A percentile compares a stretch with the other conserved stretches of the same genome.
These are phyloP conservation scores for Epinephelus fuscoguttatus DNA, from an alignment of 2,113 vertebrate species.

Conservation along the genomic window DNA sequence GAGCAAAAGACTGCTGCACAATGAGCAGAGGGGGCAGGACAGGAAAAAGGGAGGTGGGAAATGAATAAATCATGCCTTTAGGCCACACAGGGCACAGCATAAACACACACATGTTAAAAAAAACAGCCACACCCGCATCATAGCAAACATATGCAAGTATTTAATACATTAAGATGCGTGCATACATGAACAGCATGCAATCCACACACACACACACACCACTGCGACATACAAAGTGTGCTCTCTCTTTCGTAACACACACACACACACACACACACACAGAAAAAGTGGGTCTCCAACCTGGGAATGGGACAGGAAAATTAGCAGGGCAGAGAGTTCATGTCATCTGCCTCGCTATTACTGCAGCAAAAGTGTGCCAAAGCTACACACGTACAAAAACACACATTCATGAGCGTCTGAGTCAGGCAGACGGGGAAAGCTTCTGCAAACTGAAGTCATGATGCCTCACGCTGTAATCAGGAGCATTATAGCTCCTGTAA, in stretches of 20 bases:
- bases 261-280: slow-evolving; percentile 42
- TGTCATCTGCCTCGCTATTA: slow-evolving; percentile 38
- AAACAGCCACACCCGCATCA: slow-evolving; percentile 30
- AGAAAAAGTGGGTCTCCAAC: slow-evolving; percentile 37
- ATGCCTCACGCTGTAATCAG: slow-evolving; percentile 73
- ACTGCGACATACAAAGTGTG: not conserved
- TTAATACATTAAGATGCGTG: not conserved
- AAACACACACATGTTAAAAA: slow-evolving; percentile 38
- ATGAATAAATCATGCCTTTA: slow-evolving; percentile 72
- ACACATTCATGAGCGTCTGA: slow-evolving; percentile 51
- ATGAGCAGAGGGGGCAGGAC: slow-evolving; percentile 51
- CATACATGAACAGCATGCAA: not conserved
- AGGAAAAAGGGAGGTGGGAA: slow-evolving; percentile 59
- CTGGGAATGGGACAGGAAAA: slow-evolving; percentile 38
- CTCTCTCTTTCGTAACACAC: slow-evolving; percentile 16
- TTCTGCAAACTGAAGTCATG: slow-evolving; percentile 67
- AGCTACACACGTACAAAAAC: not conserved
- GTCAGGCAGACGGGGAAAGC: slow-evolving; percentile 67
- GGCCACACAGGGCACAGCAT: slow-evolving; percentile 59
- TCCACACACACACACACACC: slow-evolving; percentile 13
- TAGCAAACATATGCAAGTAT: slow-evolving; percentile 15
- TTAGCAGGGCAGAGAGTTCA: slow-evolving; percentile 55
- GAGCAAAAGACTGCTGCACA: slow-evolving; percentile 49
- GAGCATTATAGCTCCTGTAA: slow-evolving; percentile 62
- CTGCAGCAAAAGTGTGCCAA: slow-evolving; percentile 43